Percentiles rank a stretch among this genome's conserved stretches.
phyloP scores from a whole-genome alignment of 2,113 vertebrate species.

The Proterorhinus semilunaris region DNA sequence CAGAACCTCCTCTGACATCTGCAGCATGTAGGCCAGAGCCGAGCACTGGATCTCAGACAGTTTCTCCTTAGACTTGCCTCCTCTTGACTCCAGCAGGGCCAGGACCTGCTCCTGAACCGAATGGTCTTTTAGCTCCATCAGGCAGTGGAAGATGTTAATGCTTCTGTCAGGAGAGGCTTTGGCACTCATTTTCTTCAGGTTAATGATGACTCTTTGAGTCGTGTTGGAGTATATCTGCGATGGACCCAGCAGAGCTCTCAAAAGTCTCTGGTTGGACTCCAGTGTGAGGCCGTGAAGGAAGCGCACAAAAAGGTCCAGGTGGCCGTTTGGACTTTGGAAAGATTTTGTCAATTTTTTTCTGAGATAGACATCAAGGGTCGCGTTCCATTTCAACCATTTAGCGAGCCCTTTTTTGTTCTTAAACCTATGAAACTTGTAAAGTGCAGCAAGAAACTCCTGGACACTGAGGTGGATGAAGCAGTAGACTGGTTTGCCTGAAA shows the following conservation, averaged over 20 bases:
- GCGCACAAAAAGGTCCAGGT: constrained; percentile 8
- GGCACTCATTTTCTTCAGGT: background rate
- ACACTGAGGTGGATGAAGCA: constrained; percentile 6
- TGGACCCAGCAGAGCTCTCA: background rate
- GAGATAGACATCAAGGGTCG: background rate
- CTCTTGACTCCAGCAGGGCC: background rate
- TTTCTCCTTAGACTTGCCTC: background rate
- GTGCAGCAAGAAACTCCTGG: constrained; percentile 4
- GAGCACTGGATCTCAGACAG: constrained; percentile 4
- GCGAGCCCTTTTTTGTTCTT: background rate
- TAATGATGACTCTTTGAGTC: constrained; percentile 3
- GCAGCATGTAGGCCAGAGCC: constrained; percentile 3
- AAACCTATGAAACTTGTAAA: background rate
- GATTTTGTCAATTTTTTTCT: background rate
- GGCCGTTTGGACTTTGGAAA: constrained; percentile 3
- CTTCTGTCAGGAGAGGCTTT: background rate
- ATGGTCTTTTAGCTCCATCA: background rate
- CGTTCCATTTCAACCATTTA: background rate
- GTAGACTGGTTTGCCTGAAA: background rate
- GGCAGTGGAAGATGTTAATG: constrained; percentile 3
- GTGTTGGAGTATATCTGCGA: background rate
- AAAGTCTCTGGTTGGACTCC: constrained; percentile 4
- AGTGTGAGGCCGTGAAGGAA: background rate
- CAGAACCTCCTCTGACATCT: constrained; percentile 3
- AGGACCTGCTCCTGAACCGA: constrained; percentile 1